These are phyloP conservation scores for Zoanthus solanderi DNA, from an alignment of 92 coral and sea anemone species.

Conservation along the genomic window DNA sequence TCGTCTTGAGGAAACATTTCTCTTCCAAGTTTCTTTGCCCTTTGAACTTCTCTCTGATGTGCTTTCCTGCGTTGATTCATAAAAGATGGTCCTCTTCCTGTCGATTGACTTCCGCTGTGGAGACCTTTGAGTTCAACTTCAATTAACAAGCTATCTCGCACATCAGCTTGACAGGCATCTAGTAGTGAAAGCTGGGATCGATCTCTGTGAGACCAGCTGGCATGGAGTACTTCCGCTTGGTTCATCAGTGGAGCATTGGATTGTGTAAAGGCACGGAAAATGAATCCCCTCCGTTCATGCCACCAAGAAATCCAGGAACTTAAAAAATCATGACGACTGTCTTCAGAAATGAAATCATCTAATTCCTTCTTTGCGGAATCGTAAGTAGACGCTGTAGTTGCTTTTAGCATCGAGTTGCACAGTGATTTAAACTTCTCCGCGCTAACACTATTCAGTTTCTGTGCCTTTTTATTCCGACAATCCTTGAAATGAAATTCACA, in stretches of 20 bases:
- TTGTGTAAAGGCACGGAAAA: slow-evolving; percentile 72
- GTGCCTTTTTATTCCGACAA: slow-evolving; percentile 60
- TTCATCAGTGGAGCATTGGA: slow-evolving; percentile 62
- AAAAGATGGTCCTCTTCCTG: slow-evolving; percentile 69
- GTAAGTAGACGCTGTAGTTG: slow-evolving; percentile 52
- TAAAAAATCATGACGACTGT: slow-evolving; percentile 32
- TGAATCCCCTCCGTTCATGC: slow-evolving; percentile 65
- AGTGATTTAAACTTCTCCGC: slow-evolving; percentile 57
- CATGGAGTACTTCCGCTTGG: slow-evolving; percentile 71
- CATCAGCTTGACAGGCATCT: slow-evolving; percentile 69
- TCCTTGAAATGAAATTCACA: slow-evolving; percentile 81
- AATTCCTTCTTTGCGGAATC: slow-evolving; percentile 52
- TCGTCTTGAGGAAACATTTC: slow-evolving; percentile 34
- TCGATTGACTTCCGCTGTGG: slow-evolving; percentile 38
- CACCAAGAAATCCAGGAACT: slow-evolving; percentile 72
- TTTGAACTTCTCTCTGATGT: slow-evolving; percentile 33
- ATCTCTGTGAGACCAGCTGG: slow-evolving; percentile 75
- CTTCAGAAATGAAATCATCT: slow-evolving; percentile 52
- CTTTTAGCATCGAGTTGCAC: slow-evolving; percentile 17
- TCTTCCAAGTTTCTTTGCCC: slow-evolving; percentile 52
- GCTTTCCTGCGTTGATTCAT: too few relatives aligned
- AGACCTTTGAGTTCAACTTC: slow-evolving; percentile 61
- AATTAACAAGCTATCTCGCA: slow-evolving; percentile 50
- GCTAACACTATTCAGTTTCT: slow-evolving; percentile 46
- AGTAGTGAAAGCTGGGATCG: slow-evolving; percentile 65